Percentiles rank a stretch among this genome's conserved stretches.
phyloP scores from a whole-genome alignment of 2,797 vertebrate species.

The Tangara arthus region DNA sequence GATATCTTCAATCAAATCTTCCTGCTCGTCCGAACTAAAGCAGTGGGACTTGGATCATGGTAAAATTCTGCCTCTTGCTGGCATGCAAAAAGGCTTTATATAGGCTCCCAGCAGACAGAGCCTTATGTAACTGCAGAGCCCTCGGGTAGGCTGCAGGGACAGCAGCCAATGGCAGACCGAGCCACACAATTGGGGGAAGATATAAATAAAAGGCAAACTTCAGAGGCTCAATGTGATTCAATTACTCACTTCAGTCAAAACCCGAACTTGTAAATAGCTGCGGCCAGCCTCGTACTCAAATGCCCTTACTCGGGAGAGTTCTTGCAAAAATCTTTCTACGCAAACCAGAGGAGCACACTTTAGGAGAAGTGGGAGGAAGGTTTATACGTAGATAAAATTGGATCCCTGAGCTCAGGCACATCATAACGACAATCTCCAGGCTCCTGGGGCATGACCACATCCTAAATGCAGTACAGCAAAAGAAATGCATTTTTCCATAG shows the following conservation, averaged over 20 bases:
- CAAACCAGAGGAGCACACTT: background rate
- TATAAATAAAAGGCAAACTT: conserved; percentile 58
- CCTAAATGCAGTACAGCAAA: background rate
- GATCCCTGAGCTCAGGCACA: background rate
- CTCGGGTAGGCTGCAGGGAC: conserved; percentile 40
- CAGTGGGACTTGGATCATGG: background rate
- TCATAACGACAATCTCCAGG: background rate
- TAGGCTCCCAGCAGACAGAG: conserved; percentile 35
- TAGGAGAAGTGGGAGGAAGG: background rate
- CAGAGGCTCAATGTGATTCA: conserved; percentile 35
- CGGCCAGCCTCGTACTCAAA: background rate
- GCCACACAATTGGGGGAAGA: conserved; percentile 24
- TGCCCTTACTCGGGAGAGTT: background rate
- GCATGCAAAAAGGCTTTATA: conserved; percentile 42
- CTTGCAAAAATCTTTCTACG: conserved; percentile 2
- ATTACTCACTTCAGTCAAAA: conserved; percentile 37
- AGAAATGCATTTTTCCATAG: conserved; percentile 17
- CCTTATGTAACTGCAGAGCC: conserved; percentile 54
- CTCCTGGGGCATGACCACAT: background rate
- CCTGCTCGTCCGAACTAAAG: background rate
- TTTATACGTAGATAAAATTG: background rate
- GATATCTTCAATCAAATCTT: conserved; percentile 12
- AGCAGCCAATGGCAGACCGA: conserved; percentile 39
- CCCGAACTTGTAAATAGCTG: conserved; percentile 38
- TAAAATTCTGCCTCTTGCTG: conserved; percentile 31